phyloP scores from a whole-genome alignment of 2,113 vertebrate species.

The Sceloporus tristichus region DNA sequence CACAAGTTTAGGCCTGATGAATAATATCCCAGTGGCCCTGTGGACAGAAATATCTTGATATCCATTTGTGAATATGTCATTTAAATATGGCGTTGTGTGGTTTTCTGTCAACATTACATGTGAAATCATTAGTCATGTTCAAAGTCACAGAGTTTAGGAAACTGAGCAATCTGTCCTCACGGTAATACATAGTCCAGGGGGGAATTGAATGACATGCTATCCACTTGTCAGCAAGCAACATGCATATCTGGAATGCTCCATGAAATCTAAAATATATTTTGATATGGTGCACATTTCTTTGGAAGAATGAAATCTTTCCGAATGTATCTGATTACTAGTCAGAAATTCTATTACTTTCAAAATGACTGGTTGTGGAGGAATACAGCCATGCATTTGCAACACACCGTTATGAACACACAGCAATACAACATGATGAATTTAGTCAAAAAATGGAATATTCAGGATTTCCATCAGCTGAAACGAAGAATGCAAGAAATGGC shows the following conservation, averaged over 20 bases:
- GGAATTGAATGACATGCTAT: neutral
- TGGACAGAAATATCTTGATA: conserved; percentile 18
- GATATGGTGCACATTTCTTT: neutral
- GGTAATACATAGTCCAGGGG: conserved; percentile 33
- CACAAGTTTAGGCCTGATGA: rapidly evolving
- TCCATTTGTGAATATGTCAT: conserved; percentile 3
- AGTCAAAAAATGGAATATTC: neutral
- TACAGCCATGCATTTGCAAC: neutral
- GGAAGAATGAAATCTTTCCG: conserved; percentile 51
- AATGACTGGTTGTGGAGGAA: conserved; percentile 31
- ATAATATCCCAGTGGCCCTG: conserved; percentile 6
- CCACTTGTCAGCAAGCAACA: conserved; percentile 38
- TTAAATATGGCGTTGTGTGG: conserved; percentile 49
- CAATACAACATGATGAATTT: neutral
- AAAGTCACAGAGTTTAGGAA: conserved; percentile 43
- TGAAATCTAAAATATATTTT: conserved; percentile 42
- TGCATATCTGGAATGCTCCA: conserved; percentile 32
- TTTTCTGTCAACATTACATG: conserved; percentile 48
- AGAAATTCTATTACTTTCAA: conserved; percentile 32
- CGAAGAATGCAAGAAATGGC: conserved; percentile 19
- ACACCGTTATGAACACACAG: neutral
- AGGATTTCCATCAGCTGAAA: conserved; percentile 22
- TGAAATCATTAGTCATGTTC: conserved; percentile 49
- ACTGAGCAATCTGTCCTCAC: conserved; percentile 40
- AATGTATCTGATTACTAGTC: conserved; percentile 41